A percentile compares a stretch with the other conserved stretches of the same genome.
These are phyloP conservation scores for Magallana nippona DNA, from an alignment of 2,888 invertebrate species.

Conservation along the genomic window DNA sequence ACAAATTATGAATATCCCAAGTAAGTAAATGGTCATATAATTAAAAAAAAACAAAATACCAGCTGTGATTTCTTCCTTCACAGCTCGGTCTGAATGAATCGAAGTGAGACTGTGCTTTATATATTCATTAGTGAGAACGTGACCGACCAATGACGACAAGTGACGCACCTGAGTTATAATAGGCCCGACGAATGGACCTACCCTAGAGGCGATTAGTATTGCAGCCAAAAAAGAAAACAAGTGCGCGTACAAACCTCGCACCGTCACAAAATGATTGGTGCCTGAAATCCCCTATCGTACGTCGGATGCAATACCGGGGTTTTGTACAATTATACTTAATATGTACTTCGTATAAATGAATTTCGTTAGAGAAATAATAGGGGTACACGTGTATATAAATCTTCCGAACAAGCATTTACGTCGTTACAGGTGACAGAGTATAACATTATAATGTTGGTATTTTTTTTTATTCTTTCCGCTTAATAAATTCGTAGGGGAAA, in stretches of 20 bases:
- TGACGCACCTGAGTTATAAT: background rate
- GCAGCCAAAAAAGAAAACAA: background rate
- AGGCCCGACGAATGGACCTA: background rate
- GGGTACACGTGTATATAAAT: too few relatives aligned
- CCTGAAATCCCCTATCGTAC: background rate
- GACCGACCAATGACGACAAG: background rate
- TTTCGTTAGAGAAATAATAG: too few relatives aligned
- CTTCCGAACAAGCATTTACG: too few relatives aligned
- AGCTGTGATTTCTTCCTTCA: background rate
- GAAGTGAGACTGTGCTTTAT: background rate
- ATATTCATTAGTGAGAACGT: background rate
- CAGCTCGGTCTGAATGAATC: background rate
- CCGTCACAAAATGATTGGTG: background rate
- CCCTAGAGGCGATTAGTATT: background rate
- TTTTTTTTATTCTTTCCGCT: too few relatives aligned
- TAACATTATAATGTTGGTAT: too few relatives aligned
- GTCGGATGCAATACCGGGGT: background rate
- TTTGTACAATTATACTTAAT: background rate
- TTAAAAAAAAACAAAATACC: background rate
- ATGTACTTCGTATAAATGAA: too few relatives aligned
- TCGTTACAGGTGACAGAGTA: too few relatives aligned
- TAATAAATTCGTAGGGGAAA: too few relatives aligned
- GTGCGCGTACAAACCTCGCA: conserved; percentile 3
- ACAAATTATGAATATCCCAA: too few relatives aligned
- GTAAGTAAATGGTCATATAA: too few relatives aligned